Evolutionary conservation across 2,888 invertebrate genomes (phyloP).

Genomic region (Oxycera nigricornis): DNA sequence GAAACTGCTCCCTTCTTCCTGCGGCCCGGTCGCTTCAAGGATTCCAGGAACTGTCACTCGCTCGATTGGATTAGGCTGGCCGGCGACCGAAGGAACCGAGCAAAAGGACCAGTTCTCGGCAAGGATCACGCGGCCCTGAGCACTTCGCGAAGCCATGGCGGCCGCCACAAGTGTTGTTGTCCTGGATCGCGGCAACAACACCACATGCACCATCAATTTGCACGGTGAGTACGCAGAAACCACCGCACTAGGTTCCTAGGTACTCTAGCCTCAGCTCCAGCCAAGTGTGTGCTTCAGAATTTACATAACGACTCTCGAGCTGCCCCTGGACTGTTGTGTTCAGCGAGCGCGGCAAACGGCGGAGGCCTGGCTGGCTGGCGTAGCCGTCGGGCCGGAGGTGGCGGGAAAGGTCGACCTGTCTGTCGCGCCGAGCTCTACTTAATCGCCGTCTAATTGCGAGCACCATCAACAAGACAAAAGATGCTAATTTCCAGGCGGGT

Average conservation of each 20-base stretch:
- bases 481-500: background rate
- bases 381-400: too few relatives aligned
- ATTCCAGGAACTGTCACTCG: constrained; percentile 6
- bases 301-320: constrained; percentile 5
- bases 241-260: too few relatives aligned
- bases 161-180: constrained; percentile 94
- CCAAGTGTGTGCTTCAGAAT: background rate
- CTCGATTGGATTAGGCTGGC: background rate
- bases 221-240: constrained; percentile 75
- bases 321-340: background rate
- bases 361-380: too few relatives aligned
- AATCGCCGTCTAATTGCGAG: background rate
- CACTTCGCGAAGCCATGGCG: constrained; percentile 53
- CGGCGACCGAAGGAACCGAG: background rate
- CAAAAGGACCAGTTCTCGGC: background rate
- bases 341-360: background rate
- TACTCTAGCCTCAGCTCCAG: too few relatives aligned
- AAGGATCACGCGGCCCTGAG: background rate
- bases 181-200: constrained; percentile 94
- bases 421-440: background rate
- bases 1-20: background rate
- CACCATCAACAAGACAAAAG: constrained; percentile 13
- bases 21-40: background rate
- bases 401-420: constrained; percentile 15
- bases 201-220: constrained; percentile 95